A percentile compares a stretch with the other conserved stretches of the same genome.
Conservation (phyloP, 2,888 invertebrate species). For the Ashinkailepas kermadecensis region DNA sequence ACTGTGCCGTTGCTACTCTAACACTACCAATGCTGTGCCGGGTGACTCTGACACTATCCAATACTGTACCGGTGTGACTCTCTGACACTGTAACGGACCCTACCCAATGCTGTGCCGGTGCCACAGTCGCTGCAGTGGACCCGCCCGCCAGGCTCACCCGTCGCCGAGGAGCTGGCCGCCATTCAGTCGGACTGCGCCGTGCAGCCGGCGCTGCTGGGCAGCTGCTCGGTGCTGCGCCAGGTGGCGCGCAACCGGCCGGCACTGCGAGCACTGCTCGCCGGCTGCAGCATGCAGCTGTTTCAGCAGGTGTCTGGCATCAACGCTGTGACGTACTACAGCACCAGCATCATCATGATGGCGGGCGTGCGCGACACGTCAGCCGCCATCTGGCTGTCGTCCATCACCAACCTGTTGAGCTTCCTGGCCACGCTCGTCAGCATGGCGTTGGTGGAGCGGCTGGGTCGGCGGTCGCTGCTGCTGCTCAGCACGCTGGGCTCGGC, state of each 20-base stretch:
- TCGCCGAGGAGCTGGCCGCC: background rate
- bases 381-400: constrained; percentile 47
- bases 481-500: constrained; percentile 41
- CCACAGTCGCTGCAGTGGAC: background rate
- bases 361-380: constrained; percentile 38
- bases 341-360: constrained; percentile 44
- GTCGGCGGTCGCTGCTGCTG: no score
- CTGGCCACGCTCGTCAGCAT: constrained; percentile 46
- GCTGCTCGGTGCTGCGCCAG: background rate
- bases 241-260: constrained; percentile 35
- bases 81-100: no score
- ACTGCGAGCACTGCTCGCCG: no score
- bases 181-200: background rate
- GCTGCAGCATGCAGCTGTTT: no score
- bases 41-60: no score
- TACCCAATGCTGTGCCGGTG: no score
- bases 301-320: no score
- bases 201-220: background rate
- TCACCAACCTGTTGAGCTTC: constrained; percentile 46
- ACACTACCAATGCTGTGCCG: no score
- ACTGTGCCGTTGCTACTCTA: no score
- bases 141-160: background rate
- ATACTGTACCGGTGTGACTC: no score
- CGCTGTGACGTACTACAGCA: constrained; percentile 45
- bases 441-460: constrained; percentile 46